These are phyloP conservation scores for Subanguina moxae DNA, from an alignment of 1,140 invertebrate genomes.

Conservation along the genomic window DNA sequence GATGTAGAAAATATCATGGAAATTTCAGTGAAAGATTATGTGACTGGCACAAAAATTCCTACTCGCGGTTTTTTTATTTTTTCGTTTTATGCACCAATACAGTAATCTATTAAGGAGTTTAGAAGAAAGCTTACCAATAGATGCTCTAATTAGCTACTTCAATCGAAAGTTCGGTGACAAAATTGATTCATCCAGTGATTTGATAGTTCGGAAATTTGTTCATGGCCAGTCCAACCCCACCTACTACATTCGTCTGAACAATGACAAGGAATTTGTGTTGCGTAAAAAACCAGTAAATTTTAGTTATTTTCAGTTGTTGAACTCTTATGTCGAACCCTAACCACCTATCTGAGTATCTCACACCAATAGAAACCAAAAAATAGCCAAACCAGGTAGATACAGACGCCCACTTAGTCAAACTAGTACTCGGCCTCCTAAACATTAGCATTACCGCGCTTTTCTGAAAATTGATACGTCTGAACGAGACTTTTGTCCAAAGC, in stretches of 20 bases:
- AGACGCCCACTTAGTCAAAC: too few species aligned
- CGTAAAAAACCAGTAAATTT: constrained; percentile 62
- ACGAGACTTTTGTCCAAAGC: too few species aligned
- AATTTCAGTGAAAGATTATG: constrained; percentile 30
- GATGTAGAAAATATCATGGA: constrained; percentile 59
- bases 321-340: too few species aligned
- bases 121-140: background rate
- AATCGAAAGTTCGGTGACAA: constrained; percentile 22
- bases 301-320: background rate
- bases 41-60: constrained; percentile 34
- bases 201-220: constrained; percentile 56
- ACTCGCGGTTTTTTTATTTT: constrained; percentile 24
- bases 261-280: constrained; percentile 60
- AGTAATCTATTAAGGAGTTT: background rate
- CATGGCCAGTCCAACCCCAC: constrained; percentile 64
- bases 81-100: background rate
- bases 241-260: constrained; percentile 60
- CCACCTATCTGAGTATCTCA: too few species aligned
- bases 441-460: too few species aligned
- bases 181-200: constrained; percentile 42
- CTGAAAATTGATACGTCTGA: too few species aligned
- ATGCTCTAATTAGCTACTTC: constrained; percentile 5
- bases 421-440: too few species aligned
- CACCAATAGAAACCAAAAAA: too few species aligned
- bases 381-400: too few species aligned